Evolutionary conservation across 2,113 vertebrate species (phyloP).

Genomic region (Cephalophus harveyi): DNA sequence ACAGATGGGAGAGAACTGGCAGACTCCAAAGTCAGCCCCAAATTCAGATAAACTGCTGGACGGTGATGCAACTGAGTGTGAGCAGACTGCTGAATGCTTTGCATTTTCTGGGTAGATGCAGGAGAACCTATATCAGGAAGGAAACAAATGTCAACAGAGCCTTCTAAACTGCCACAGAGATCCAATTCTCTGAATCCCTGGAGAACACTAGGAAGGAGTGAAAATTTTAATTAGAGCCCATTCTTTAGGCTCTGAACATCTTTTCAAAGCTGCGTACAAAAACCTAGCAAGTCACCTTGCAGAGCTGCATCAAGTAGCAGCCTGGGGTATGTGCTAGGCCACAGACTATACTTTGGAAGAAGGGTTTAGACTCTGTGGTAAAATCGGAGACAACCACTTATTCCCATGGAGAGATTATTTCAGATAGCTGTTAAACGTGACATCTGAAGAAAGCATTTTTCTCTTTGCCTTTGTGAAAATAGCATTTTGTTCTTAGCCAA

Average conservation of each 20-base stretch:
- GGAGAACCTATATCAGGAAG: neutral
- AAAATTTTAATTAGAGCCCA: neutral
- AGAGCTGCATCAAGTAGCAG: neutral
- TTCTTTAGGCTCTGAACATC: neutral
- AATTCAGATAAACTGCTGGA: neutral
- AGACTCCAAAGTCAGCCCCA: neutral
- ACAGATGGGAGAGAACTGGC: neutral
- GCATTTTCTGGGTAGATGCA: neutral
- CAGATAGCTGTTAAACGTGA: neutral
- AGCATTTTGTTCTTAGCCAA: neutral
- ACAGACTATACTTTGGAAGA: neutral
- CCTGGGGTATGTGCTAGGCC: rapidly evolving
- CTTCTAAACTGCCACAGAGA: neutral
- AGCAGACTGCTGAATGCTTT: neutral
- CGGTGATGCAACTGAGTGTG: neutral
- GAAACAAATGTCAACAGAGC: neutral
- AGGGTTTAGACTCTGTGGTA: neutral
- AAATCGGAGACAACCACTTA: neutral
- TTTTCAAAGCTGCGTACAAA: neutral
- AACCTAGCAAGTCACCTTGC: neutral
- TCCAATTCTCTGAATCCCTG: neutral
- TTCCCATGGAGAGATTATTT: neutral
- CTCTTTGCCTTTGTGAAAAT: neutral
- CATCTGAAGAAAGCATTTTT: neutral
- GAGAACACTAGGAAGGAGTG: neutral